These are phyloP conservation scores for Sapayoa aenigma DNA, from an alignment of 2,113 vertebrate genomes.

Conservation along the genomic window DNA sequence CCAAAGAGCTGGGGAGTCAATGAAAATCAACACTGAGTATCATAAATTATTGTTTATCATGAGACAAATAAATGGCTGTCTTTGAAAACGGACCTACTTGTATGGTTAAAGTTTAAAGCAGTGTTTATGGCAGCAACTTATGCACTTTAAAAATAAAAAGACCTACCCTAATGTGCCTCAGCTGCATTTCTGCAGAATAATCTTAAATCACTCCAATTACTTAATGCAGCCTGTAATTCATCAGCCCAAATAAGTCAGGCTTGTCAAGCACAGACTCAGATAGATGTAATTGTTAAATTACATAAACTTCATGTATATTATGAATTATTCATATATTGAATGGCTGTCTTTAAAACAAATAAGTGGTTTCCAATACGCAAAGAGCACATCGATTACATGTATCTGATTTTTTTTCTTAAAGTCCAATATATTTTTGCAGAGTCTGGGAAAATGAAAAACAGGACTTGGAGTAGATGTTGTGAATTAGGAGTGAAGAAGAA, in stretches of 20 bases:
- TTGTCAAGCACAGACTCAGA: constrained; percentile 44
- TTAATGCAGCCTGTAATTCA: constrained; percentile 71
- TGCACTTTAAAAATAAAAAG: constrained; percentile 57
- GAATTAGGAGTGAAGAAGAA: background rate
- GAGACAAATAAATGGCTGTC: constrained; percentile 51
- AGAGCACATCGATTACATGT: background rate
- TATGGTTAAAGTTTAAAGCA: constrained; percentile 53
- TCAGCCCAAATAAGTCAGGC: constrained; percentile 33
- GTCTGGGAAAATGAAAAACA: background rate
- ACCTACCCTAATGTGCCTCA: constrained; percentile 51
- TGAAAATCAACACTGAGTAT: constrained; percentile 31
- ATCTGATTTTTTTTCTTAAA: background rate
- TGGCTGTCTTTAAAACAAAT: background rate
- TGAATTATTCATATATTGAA: background rate
- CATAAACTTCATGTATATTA: background rate
- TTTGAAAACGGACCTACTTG: constrained; percentile 41
- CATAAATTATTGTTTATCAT: constrained; percentile 72
- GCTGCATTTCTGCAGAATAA: constrained; percentile 31
- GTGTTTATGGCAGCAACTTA: constrained; percentile 62
- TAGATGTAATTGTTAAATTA: constrained; percentile 63
- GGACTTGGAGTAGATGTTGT: background rate
- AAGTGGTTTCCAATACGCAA: background rate
- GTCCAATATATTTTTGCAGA: background rate
- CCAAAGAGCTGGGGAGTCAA: constrained; percentile 15
- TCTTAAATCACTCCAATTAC: constrained; percentile 61